Percentiles rank a stretch among this genome's conserved stretches.
phyloP scores from a whole-genome alignment of 1,140 invertebrate genomes.

The Oscheius sp. region DNA sequence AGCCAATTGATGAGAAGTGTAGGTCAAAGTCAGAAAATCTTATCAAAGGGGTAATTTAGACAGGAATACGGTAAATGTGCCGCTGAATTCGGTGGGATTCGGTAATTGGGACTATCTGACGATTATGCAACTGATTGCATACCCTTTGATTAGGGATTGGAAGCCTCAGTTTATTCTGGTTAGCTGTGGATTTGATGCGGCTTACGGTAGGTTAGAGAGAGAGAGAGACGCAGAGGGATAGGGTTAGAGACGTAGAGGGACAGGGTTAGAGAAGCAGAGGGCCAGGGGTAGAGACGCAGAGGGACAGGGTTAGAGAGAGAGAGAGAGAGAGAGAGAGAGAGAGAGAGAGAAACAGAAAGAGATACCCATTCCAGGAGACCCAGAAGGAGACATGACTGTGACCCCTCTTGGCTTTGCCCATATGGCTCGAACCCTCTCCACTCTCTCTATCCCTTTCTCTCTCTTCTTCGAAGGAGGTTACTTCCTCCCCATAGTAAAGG shows the following conservation, averaged over 20 bases:
- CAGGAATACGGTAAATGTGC: conserved; percentile 55
- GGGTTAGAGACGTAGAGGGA: not conserved
- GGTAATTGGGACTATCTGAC: conserved; percentile 64
- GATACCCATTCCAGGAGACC: conserved; percentile 46
- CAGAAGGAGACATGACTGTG: conserved; percentile 62
- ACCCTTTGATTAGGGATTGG: conserved; percentile 65
- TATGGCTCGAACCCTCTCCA: conserved; percentile 63
- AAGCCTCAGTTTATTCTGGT: conserved; percentile 54
- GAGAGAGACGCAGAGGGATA: not conserved
- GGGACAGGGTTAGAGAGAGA: not conserved
- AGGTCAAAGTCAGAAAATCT: no score
- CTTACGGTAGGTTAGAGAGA: conserved; percentile 63
- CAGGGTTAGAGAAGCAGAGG: no score
- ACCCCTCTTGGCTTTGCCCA: conserved; percentile 64
- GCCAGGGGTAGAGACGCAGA: not conserved
- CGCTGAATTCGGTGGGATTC: conserved; percentile 56
- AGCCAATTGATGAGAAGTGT: conserved; percentile 63
- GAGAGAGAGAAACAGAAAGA: not conserved
- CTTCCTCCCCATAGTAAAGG: conserved; percentile 43
- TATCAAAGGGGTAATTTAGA: conserved; percentile 32
- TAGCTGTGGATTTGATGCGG: conserved; percentile 62
- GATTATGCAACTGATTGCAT: conserved; percentile 63
- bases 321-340: not conserved
- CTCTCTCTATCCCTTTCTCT: conserved; percentile 42
- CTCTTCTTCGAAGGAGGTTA: conserved; percentile 56